A percentile compares a stretch with the other conserved stretches of the same genome.
These are phyloP conservation scores for Epinephelus lanceolatus DNA, from an alignment of 2,113 vertebrate genomes.

Conservation along the genomic window DNA sequence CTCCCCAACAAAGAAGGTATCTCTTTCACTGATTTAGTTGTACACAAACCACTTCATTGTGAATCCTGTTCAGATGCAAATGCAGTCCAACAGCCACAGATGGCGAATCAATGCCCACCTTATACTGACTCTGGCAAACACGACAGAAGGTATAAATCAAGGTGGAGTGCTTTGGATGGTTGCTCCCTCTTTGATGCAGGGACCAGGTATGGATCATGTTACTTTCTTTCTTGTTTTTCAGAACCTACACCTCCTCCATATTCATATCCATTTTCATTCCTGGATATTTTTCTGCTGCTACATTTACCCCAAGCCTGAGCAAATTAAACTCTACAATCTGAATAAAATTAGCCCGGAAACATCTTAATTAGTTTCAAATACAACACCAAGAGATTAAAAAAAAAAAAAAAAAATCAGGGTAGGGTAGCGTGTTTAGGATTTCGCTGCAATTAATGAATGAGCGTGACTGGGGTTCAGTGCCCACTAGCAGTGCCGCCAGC, in stretches of 20 bases:
- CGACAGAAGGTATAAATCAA: slow-evolving; percentile 74
- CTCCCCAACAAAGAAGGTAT: slow-evolving; percentile 3
- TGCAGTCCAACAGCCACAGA: slow-evolving; percentile 58
- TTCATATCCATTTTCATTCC: slow-evolving; percentile 27
- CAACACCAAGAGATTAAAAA: slow-evolving; percentile 18
- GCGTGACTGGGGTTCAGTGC: slow-evolving; percentile 1
- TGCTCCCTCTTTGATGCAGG: slow-evolving; percentile 45
- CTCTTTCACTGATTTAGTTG: slow-evolving; percentile 33
- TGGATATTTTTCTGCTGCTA: slow-evolving; percentile 7
- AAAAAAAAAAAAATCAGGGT: slow-evolving; percentile 3
- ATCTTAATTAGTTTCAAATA: slow-evolving; percentile 32
- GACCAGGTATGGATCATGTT: slow-evolving; percentile 27
- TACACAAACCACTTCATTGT: slow-evolving; percentile 36
- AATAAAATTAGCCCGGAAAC: slow-evolving; percentile 26
- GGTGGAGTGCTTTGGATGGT: slow-evolving; percentile 30
- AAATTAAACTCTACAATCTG: slow-evolving; percentile 28
- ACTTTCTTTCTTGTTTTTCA: slow-evolving; percentile 21
- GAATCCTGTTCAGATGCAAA: slow-evolving; percentile 54
- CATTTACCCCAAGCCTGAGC: slow-evolving; percentile 10
- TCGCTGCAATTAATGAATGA: background rate
- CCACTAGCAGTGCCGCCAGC: slow-evolving; percentile 9
- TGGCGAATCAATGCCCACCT: slow-evolving; percentile 60
- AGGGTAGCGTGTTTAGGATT: slow-evolving; percentile 13
- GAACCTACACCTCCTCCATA: slow-evolving; percentile 10
- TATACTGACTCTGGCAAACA: slow-evolving; percentile 58